A percentile compares a stretch with the other conserved stretches of the same genome.
phyloP scores from a whole-genome alignment of 1,140 invertebrate genomes.

The Andrena cerasifolii region DNA sequence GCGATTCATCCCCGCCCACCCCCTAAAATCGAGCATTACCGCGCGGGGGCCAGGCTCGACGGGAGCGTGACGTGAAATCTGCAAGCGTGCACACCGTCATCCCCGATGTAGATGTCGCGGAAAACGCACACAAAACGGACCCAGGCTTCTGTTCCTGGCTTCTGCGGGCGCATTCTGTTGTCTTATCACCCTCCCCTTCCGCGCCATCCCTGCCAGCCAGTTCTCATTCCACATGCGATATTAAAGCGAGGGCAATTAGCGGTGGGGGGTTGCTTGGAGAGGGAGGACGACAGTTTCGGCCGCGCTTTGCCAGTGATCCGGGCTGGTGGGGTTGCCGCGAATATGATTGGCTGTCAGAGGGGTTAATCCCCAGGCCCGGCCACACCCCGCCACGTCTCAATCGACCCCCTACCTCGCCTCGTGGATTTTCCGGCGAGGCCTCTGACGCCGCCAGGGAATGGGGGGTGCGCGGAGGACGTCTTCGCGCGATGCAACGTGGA shows the following conservation, averaged over 20 bases:
- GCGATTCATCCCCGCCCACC: conserved; percentile 7
- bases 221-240: conserved; percentile 71
- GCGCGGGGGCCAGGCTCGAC: not conserved
- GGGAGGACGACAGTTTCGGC: conserved; percentile 62
- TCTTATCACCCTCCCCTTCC: conserved; percentile 40
- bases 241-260: conserved; percentile 74
- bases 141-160: conserved; percentile 46
- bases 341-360: conserved; percentile 73
- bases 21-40: not conserved
- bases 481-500: conserved; percentile 18
- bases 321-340: conserved; percentile 65
- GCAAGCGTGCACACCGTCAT: conserved; percentile 26
- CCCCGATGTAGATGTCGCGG: conserved; percentile 50
- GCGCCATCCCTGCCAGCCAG: conserved; percentile 23
- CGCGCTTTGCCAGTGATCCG: conserved; percentile 45
- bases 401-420: conserved; percentile 62
- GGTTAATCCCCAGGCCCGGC: conserved; percentile 69
- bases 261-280: conserved; percentile 59
- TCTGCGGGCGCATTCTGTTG: conserved; percentile 47
- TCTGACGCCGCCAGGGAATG: conserved; percentile 4
- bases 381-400: conserved; percentile 72
- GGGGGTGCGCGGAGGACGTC: not conserved
- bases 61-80: conserved; percentile 44
- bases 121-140: conserved; percentile 50
- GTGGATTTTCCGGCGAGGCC: conserved; percentile 46